Evolutionary conservation across 2,888 invertebrate species (phyloP), one percentile per base, ranked within the genome.

Genomic region (Polyommatus iphigenia): DNA sequence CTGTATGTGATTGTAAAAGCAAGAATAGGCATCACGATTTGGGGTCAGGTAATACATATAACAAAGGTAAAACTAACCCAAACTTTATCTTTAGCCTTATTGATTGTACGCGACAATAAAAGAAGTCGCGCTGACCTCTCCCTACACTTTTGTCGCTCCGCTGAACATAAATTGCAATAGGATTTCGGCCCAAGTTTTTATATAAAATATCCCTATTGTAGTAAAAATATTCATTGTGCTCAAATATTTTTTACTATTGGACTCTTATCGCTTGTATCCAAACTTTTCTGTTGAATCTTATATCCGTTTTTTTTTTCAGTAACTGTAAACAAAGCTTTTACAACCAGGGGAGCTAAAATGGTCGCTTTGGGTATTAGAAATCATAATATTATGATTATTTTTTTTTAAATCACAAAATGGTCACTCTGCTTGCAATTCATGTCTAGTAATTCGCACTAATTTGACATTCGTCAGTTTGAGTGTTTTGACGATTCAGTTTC

Each of bases 141-240:
- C 91, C 91, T 90, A 91, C 88, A 91, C 90, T 92, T 91, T 91
- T 90, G 90, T 89, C 92, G 85, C 90, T 88, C 90, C 93, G 92
- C 88, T 90, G 92, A 90, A 89, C 91, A 91, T 92, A 92, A 93
- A 94, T 93, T 93, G 93, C 93, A 91, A 93, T 91, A 90, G 91
- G 92, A 94, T 93, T 92, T 89, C 90, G 85, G 83, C 87, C 87
- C 90, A 83, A 91, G 91, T 90, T 89, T 90, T 91, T 90, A 88
- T 89, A 87, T 84, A 59, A 59, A 78, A 46, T 75, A 29, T 50
- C 75, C 29, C 75, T 50, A 75, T 75, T 75, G 75, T 75, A 75
- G 75, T 75, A 41, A 50, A 73, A 75, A 75, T 54, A 54, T 54
- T 75, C 54, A 75, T 73, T 73, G 50, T 75, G 15, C 29, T 75